These are phyloP conservation scores for Prenolepis imparis DNA, from an alignment of 2,888 invertebrate genomes.

Conservation along the genomic window DNA sequence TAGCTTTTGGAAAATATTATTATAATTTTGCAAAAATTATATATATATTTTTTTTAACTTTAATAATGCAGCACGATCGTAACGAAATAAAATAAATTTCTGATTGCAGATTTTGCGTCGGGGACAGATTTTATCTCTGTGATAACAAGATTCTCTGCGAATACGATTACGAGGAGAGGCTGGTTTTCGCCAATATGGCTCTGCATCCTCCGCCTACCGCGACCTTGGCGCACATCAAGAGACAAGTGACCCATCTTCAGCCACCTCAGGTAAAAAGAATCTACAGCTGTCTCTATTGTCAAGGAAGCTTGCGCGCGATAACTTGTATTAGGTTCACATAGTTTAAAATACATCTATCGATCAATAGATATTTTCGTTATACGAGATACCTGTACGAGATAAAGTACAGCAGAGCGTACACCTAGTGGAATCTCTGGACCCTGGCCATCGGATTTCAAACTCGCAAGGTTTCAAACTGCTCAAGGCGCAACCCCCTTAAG, in stretches of 20 bases:
- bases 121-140: constrained; percentile 96
- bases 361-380: constrained; percentile 24
- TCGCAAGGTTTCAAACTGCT: constrained; percentile 72
- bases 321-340: not conserved
- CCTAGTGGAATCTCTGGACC: constrained; percentile 51
- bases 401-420: constrained; percentile 23
- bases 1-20: not conserved
- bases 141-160: constrained; percentile 98
- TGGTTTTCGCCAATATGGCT: constrained; percentile 96
- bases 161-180: constrained; percentile 96
- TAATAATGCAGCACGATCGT: not conserved
- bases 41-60: not conserved
- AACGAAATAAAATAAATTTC: constrained; percentile 14
- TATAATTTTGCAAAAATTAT: not conserved
- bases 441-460: constrained; percentile 64
- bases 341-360: not conserved
- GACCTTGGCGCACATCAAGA: constrained; percentile 94
- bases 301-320: not conserved
- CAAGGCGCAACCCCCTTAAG: constrained; percentile 81
- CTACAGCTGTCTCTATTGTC: not conserved
- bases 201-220: constrained; percentile 90
- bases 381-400: not conserved
- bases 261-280: constrained; percentile 78
- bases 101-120: constrained; percentile 95
- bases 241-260: constrained; percentile 92